Base-by-base conservation (phyloP, 2,888 invertebrate genomes). In the Blera fallax region DNA sequence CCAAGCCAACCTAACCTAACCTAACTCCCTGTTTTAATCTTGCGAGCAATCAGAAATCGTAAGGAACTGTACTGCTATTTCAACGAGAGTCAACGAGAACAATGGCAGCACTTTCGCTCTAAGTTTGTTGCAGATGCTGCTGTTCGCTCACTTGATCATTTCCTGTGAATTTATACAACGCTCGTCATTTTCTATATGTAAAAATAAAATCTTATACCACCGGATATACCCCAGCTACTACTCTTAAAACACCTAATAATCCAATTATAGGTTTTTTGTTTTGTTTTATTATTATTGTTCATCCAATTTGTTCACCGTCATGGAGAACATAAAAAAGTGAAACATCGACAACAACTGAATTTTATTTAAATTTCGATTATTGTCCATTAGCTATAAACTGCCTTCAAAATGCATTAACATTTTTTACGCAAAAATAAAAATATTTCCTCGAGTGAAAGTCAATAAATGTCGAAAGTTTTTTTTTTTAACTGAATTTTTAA, bases 331-430 rank as follows among this genome's bases (percentile, higher is more conserved):
- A 64, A 77, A 77, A 77, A 60, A 32, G 60, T 69, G 50, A 77
- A 69, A 60, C 69, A 77, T 62, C 14, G 60, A 24, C 52, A 69
- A 29, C 77, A 69, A 69, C 77, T 77, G 77, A 77, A 69, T 40
- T 18, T 60, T 77, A 69, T 69, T 69, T 77, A 43, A 45, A 52
- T 69, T 43, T 77, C 62, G 58, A 62, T 77, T 67, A 69, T 32
- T 43, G 40, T 32, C 50, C 32, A 69, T 56, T 65, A 64, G 18
- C 32, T 24, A 70, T 52, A 37, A 74, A 64, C 48, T 48, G 32
- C 64, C 45, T 18, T 52, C 65, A 34, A 24, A 37, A 65, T 52
- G 50, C 50, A 37, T 65, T 37, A 65, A 65, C n/a, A 65, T 52
- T 29, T 54, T 54, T 32, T 1, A 32, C 16, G 6, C n/a, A 29